A percentile compares a stretch with the other conserved stretches of the same genome.
These are phyloP conservation scores for Lysiphlebus fabarum DNA, from an alignment of 1,140 invertebrate genomes.

Conservation along the genomic window DNA sequence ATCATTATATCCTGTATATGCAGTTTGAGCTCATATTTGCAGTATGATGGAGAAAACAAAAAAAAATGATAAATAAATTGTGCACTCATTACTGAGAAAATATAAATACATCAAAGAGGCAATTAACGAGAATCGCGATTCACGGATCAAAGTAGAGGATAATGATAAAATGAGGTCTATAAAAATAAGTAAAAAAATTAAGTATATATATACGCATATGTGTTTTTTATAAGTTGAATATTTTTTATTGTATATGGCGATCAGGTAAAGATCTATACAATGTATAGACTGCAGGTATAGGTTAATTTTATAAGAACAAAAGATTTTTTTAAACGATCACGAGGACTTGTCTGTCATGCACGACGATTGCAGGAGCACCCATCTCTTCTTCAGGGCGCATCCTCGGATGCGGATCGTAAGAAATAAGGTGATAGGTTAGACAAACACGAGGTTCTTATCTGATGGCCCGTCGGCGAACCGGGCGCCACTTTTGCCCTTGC, in stretches of 20 bases:
- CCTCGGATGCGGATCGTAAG: conserved; percentile 35
- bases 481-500: conserved; percentile 18
- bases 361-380: conserved; percentile 23
- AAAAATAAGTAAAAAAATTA: neutral
- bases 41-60: too few relatives aligned
- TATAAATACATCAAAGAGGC: neutral
- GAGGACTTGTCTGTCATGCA: conserved; percentile 39
- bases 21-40: too few relatives aligned
- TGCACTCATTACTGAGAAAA: conserved; percentile 14
- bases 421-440: conserved; percentile 49
- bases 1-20: too few relatives aligned
- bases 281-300: too few relatives aligned
- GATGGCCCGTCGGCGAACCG: conserved; percentile 47
- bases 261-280: neutral
- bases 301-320: conserved; percentile 10
- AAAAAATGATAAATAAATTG: conserved; percentile 8
- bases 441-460: conserved; percentile 50
- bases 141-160: conserved; percentile 10
- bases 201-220: neutral
- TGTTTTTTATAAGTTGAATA: too few relatives aligned
- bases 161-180: neutral
- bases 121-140: conserved; percentile 32
- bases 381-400: conserved; percentile 25
- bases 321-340: conserved; percentile 43
- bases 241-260: neutral